Percentiles rank a stretch among this genome's conserved stretches.
Conservation (phyloP, 2,797 vertebrate species). For the Rhinophrynus dorsalis region DNA sequence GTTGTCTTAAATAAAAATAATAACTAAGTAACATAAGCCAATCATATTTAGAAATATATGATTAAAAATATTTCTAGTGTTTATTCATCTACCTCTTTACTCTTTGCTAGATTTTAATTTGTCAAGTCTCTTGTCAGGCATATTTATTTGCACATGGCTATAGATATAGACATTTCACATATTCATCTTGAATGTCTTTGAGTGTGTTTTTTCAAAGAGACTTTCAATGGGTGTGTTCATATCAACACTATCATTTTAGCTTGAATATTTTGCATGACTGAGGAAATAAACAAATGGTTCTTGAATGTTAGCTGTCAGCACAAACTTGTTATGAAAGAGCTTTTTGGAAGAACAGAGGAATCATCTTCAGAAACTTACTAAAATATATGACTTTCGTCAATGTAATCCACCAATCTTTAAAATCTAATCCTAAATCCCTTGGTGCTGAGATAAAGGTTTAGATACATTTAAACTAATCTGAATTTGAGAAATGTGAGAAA, state of each 20-base stretch:
- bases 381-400: slow-evolving; percentile 5
- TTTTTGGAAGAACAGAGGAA: slow-evolving; percentile 35
- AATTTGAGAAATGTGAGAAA: slow-evolving; percentile 30
- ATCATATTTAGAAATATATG: too few species aligned
- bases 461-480: slow-evolving; percentile 1
- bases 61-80: too few species aligned
- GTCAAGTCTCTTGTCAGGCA: background rate
- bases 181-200: slow-evolving; percentile 13
- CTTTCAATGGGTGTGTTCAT: slow-evolving; percentile 6
- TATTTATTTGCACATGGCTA: background rate
- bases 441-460: background rate
- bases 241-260: slow-evolving; percentile 27
- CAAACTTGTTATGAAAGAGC: slow-evolving; percentile 14
- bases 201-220: slow-evolving; percentile 10
- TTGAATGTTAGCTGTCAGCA: slow-evolving; percentile 38
- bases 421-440: background rate
- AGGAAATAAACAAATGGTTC: slow-evolving; percentile 35
- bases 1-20: too few species aligned
- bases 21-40: too few species aligned
- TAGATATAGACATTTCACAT: background rate
- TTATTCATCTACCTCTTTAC: too few species aligned
- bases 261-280: slow-evolving; percentile 35
- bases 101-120: too few species aligned
- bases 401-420: background rate
- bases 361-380: slow-evolving; percentile 3